Evolutionary conservation across 2,797 vertebrate genomes (phyloP).

Genomic region (Coluber constrictor): DNA sequence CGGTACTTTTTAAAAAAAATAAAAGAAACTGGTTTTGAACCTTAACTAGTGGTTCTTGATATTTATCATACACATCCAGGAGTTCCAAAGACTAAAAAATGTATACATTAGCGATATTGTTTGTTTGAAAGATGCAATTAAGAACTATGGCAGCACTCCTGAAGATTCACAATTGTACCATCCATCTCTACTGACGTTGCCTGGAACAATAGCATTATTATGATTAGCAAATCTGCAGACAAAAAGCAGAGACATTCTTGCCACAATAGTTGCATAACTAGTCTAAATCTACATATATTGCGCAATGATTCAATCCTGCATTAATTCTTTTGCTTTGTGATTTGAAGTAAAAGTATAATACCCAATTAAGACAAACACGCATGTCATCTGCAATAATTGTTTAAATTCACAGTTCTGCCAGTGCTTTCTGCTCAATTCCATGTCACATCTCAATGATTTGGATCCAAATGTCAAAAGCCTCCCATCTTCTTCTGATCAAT

Average conservation of each 20-base stretch:
- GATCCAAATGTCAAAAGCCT: background rate
- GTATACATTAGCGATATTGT: background rate
- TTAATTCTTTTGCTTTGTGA: background rate
- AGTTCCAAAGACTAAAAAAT: background rate
- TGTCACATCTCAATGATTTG: background rate
- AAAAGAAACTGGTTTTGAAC: background rate
- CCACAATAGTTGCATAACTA: background rate
- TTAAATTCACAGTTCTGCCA: background rate
- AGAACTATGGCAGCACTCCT: background rate
- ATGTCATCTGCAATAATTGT: background rate
- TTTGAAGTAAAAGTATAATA: background rate
- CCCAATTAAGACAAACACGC: background rate
- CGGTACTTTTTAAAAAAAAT: background rate
- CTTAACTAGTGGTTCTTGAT: background rate
- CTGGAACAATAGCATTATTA: background rate
- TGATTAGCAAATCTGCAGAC: background rate
- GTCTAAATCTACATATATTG: background rate
- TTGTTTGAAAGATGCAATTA: background rate
- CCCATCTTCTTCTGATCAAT: background rate
- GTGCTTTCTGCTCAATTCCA: background rate
- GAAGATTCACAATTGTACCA: background rate
- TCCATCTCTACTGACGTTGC: background rate
- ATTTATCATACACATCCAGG: background rate
- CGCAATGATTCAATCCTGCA: background rate
- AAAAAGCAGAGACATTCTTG: background rate